Conservation (phyloP, 2,113 vertebrate species). For the Clarias gariepinus region DNA sequence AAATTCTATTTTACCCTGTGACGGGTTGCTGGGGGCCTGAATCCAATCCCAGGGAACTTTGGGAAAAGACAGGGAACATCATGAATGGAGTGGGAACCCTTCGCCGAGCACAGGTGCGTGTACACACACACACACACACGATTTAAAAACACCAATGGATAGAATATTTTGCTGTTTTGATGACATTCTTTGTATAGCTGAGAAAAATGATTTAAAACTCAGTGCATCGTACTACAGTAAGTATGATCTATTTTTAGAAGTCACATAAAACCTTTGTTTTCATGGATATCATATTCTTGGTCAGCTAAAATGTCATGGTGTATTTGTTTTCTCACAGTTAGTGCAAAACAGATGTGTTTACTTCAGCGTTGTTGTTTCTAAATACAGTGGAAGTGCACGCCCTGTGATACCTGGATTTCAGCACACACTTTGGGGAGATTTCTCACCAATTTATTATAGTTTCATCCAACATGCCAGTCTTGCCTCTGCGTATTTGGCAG, state of each 20-base stretch:
- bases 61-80: too few relatives aligned
- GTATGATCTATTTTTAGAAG: not conserved
- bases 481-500: not conserved
- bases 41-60: too few relatives aligned
- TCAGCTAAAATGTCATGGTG: not conserved
- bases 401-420: not conserved
- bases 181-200: not conserved
- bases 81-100: too few relatives aligned
- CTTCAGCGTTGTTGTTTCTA: not conserved
- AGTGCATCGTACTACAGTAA: not conserved
- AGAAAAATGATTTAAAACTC: not conserved
- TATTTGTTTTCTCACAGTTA: not conserved
- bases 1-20: too few relatives aligned
- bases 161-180: not conserved
- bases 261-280: not conserved
- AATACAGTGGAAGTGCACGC: not conserved
- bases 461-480: not conserved
- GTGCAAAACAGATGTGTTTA: not conserved
- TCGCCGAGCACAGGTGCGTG: too few relatives aligned
- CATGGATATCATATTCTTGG: not conserved
- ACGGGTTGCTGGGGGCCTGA: too few relatives aligned
- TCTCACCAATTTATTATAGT: not conserved
- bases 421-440: not conserved
- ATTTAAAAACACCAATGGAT: too few relatives aligned
- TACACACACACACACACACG: too few relatives aligned